Percentiles rank a stretch among this genome's conserved stretches.
phyloP scores from a whole-genome alignment of 2,113 vertebrate genomes.

The Numenius arquata region DNA sequence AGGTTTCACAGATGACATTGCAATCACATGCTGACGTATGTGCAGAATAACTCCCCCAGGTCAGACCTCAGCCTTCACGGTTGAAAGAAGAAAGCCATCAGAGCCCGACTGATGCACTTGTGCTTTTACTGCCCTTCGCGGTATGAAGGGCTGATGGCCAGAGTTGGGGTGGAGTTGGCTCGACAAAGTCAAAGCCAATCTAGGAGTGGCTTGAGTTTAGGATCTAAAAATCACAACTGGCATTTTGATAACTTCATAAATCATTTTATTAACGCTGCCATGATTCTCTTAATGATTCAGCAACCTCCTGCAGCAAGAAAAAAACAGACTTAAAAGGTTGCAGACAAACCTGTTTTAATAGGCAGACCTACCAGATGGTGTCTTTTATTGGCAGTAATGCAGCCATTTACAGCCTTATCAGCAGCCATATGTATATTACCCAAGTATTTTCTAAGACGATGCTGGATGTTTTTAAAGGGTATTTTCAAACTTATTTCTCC shows the following conservation, averaged over 20 bases:
- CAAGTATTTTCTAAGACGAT: not conserved
- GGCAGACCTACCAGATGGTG: not conserved
- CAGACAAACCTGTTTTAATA: not conserved
- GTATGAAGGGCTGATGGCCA: not conserved
- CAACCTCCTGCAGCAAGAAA: not conserved
- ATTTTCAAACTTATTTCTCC: not conserved
- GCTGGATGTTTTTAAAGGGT: not conserved
- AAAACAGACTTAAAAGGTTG: not conserved
- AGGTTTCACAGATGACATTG: not conserved
- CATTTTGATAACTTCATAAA: not conserved
- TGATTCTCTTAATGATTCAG: not conserved
- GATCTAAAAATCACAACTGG: not conserved
- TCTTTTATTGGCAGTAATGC: not conserved
- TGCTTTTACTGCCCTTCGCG: not conserved
- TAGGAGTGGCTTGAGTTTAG: not conserved
- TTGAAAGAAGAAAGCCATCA: not conserved
- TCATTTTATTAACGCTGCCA: not conserved
- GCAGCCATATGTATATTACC: not conserved
- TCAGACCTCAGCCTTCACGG: not conserved
- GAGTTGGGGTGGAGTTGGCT: not conserved
- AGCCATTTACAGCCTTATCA: slow-evolving; percentile 19
- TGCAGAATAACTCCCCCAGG: not conserved
- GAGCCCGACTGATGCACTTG: accelerated
- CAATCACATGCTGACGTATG: not conserved
- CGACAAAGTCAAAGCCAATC: not conserved